Conservation (phyloP, 2,797 vertebrate genomes). For the Acipenser oxyrinchus region DNA sequence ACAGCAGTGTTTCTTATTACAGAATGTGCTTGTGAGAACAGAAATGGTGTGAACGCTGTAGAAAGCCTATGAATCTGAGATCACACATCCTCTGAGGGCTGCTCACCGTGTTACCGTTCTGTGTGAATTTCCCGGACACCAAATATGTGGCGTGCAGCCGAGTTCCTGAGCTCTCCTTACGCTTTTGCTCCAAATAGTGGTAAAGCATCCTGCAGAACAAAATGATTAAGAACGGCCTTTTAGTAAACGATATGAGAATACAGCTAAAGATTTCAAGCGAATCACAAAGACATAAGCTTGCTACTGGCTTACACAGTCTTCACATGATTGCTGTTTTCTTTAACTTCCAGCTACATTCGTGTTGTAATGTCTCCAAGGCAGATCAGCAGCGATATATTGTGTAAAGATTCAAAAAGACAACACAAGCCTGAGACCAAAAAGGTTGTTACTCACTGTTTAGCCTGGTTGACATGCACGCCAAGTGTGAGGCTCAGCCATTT, state of each 20-base stretch:
- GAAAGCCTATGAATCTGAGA: too few relatives aligned
- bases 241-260: too few relatives aligned
- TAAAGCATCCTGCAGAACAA: conserved; percentile 75
- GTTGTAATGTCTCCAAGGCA: too few relatives aligned
- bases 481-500: conserved; percentile 94
- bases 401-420: not conserved
- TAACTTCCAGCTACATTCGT: too few relatives aligned
- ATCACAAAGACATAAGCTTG: too few relatives aligned
- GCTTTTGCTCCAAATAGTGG: conserved; percentile 85
- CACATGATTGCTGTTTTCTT: too few relatives aligned
- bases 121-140: conserved; percentile 70
- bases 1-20: too few relatives aligned
- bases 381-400: too few relatives aligned
- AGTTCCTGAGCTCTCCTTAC: conserved; percentile 73
- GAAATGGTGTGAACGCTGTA: too few relatives aligned
- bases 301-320: too few relatives aligned
- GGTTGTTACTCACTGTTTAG: conserved; percentile 82
- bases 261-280: too few relatives aligned
- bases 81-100: not conserved
- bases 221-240: not conserved
- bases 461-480: conserved; percentile 90
- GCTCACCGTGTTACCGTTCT: conserved; percentile 74
- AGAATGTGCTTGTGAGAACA: too few relatives aligned
- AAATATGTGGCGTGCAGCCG: conserved; percentile 87
- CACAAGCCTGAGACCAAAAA: not conserved